Percentiles rank a stretch among this genome's conserved stretches.
Conservation (phyloP, 2,888 invertebrate genomes). For the Synergus itoensis region DNA sequence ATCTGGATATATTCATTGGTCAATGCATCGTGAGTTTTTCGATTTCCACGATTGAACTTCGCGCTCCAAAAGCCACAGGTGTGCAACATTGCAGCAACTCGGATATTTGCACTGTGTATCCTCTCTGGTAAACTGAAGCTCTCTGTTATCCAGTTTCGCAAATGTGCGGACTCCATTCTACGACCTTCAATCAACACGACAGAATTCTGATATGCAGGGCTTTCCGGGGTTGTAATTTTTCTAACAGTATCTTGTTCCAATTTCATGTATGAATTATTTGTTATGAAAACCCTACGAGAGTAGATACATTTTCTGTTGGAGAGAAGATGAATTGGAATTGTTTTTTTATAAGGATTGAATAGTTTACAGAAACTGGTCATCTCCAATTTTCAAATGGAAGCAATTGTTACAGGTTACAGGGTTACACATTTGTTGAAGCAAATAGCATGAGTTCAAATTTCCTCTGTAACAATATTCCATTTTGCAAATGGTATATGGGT, state of each 20-base stretch:
- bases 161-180: conserved; percentile 22
- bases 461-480: not conserved
- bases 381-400: too few species aligned
- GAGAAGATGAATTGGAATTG: not conserved
- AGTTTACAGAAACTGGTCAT: too few species aligned
- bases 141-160: conserved; percentile 35
- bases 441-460: not conserved
- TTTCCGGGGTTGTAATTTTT: conserved; percentile 18
- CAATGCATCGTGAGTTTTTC: not conserved
- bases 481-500: too few species aligned
- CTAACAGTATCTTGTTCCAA: not conserved
- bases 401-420: too few species aligned
- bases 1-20: not conserved
- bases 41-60: conserved; percentile 8
- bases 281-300: not conserved
- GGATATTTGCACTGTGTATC: not conserved
- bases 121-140: conserved; percentile 38
- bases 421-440: not conserved
- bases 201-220: not conserved
- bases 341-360: not conserved
- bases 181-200: conserved; percentile 32
- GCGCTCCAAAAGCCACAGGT: conserved; percentile 34
- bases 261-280: conserved; percentile 18
- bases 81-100: conserved; percentile 13
- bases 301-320: not conserved